Conservation (phyloP, 2,113 vertebrate species). For the Ptilorrhoa leucosticta region DNA sequence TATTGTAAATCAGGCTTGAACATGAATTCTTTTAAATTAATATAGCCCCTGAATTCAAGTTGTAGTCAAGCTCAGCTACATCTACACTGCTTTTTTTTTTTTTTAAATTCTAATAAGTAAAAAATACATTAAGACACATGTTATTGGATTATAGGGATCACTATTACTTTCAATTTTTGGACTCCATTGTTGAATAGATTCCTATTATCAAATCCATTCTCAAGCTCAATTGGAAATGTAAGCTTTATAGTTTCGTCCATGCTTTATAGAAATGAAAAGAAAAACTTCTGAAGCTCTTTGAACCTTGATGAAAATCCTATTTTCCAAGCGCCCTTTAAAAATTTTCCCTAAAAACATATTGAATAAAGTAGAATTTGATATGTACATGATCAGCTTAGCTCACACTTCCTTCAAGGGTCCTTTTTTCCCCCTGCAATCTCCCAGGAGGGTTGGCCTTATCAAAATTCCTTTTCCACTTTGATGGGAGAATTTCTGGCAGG, state of each 20-base stretch:
- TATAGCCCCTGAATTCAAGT: background rate
- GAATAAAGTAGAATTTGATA: background rate
- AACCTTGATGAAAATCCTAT: background rate
- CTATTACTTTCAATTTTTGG: constrained; percentile 45
- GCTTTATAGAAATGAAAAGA: background rate
- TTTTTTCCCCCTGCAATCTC: background rate
- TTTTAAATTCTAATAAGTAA: constrained; percentile 36
- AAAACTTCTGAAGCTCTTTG: background rate
- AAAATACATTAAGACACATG: constrained; percentile 22
- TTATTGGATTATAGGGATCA: constrained; percentile 46
- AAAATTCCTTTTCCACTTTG: background rate
- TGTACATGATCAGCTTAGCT: background rate
- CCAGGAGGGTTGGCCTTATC: background rate
- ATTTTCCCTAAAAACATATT: background rate
- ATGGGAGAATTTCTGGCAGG: background rate
- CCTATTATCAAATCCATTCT: constrained; percentile 31
- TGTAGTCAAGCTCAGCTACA: background rate
- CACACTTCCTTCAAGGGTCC: background rate
- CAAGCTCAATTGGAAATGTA: background rate
- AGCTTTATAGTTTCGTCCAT: background rate
- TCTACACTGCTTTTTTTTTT: background rate
- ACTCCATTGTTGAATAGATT: constrained; percentile 21
- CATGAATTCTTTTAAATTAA: background rate
- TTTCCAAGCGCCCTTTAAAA: background rate
- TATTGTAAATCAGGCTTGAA: background rate